Percentiles rank a stretch among this genome's conserved stretches.
phyloP scores from a whole-genome alignment of 2,113 vertebrate genomes.

The Loxodonta africana region DNA sequence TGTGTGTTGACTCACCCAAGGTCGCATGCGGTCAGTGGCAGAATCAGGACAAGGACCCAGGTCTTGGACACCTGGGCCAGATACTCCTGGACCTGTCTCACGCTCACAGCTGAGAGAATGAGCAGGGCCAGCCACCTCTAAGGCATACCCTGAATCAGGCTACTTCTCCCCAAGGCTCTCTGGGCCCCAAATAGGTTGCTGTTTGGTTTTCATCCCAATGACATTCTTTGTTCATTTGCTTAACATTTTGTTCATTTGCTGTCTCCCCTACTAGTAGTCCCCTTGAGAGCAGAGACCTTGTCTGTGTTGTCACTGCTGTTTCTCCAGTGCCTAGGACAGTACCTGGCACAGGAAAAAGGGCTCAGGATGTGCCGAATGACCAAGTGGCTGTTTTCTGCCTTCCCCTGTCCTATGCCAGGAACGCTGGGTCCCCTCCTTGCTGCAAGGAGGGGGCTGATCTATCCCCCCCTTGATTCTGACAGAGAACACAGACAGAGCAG shows the following conservation, averaged over 20 bases:
- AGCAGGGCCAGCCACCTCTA: not conserved
- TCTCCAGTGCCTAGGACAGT: not conserved
- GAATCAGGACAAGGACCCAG: not conserved
- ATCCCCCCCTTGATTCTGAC: not conserved
- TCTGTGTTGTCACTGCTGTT: not conserved
- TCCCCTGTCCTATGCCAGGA: not conserved
- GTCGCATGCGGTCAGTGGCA: not conserved
- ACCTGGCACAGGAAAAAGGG: not conserved
- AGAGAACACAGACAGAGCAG: not conserved
- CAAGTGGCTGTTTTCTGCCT: not conserved
- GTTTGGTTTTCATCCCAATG: not conserved
- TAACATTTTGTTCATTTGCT: not conserved
- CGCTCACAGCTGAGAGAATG: accelerated
- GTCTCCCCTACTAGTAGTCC: not conserved
- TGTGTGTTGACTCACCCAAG: not conserved
- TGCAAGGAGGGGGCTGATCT: not conserved
- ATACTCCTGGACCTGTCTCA: not conserved
- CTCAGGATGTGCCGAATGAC: not conserved
- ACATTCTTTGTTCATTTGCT: no score
- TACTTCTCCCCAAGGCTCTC: no score
- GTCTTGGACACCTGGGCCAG: not conserved
- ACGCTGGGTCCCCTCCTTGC: not conserved
- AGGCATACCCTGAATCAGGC: not conserved
- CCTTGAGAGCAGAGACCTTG: not conserved
- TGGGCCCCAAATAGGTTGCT: no score